Evolutionary conservation across 2,888 invertebrate species (phyloP), one percentile per base, ranked within the genome.

Genomic region (Chymomyza fuscimana): DNA sequence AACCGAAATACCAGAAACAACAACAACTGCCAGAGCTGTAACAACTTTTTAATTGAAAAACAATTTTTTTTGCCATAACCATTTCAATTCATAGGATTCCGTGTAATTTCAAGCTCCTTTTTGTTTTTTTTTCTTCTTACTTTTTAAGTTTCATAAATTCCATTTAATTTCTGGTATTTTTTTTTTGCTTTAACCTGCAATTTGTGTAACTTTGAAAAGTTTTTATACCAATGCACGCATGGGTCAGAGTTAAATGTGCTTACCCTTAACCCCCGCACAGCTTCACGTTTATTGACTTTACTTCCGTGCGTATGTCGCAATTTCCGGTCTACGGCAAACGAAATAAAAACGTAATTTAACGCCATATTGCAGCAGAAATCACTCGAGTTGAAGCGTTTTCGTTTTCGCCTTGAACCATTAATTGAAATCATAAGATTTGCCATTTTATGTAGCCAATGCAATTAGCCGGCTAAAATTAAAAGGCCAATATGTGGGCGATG

Each of bases 251-350:
- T 32, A 2, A 32, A 61, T 32, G 19, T 32, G 12, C 40, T 32
- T 32, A 1, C 9, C 32, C 32, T n/a, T 15, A 16, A 54, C 19
- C 16, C 54, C 16, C 9, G 22, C 54, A 16, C 19, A 19, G 54
- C 19, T 54, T 16, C 9, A 51, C 81, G 79, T 80, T 86, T 84
- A 88, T 89, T 88, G 88, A 86, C 84, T 79, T 77, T 77, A 86
- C 89, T 89, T 86, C 89, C 89, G 89, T 89, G 89, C 88, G 85
- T 89, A 79, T 88, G 89, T 80, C 82, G 88, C 89, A 86, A 89
- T 89, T 86, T 86, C 89, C 86, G 89, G 78, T 79, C 84, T 72
- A 84, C 73, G 77, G 85, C 87, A 88, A 88, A 79, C 82, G 87
- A 79, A 86, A 88, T 89, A 89, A 88, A 88, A 86, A 86, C 68